Evolutionary conservation across 1,140 invertebrate species (phyloP).

Genomic region (Papilio machaon): DNA sequence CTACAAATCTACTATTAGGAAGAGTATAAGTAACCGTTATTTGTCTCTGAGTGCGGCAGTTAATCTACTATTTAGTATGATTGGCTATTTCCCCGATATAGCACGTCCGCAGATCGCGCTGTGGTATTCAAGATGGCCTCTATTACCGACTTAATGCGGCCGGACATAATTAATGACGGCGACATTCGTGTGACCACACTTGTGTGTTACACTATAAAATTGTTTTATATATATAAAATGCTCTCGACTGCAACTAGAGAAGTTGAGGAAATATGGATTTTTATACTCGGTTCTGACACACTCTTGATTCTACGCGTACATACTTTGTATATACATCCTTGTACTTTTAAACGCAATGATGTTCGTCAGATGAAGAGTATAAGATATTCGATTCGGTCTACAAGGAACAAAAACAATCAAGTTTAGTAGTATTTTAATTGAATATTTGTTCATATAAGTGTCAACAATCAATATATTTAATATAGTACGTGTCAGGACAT

Average conservation of each 20-base stretch:
- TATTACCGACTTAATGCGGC: slow-evolving; percentile 16
- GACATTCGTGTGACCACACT: background rate
- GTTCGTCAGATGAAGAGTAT: too few species aligned
- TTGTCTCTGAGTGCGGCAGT: background rate
- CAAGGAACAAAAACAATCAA: too few species aligned
- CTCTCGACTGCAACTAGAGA: too few species aligned
- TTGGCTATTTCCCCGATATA: slow-evolving; percentile 6
- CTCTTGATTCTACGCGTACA: too few species aligned
- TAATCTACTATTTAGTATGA: background rate
- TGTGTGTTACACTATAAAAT: background rate
- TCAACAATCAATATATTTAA: background rate
- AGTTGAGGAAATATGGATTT: too few species aligned
- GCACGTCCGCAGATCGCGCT: slow-evolving; percentile 14
- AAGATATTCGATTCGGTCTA: too few species aligned
- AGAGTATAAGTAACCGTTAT: background rate
- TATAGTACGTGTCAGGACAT: background rate
- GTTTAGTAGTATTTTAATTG: too few species aligned
- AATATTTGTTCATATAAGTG: too few species aligned
- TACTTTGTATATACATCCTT: too few species aligned
- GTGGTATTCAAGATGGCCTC: slow-evolving; percentile 21
- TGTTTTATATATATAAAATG: background rate
- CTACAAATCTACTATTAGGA: background rate
- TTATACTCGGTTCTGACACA: too few species aligned
- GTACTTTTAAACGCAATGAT: too few species aligned
- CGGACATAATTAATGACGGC: slow-evolving; percentile 13